Evolutionary conservation across 2,888 invertebrate species (phyloP).

Genomic region (Arrhopalites spinosus): DNA sequence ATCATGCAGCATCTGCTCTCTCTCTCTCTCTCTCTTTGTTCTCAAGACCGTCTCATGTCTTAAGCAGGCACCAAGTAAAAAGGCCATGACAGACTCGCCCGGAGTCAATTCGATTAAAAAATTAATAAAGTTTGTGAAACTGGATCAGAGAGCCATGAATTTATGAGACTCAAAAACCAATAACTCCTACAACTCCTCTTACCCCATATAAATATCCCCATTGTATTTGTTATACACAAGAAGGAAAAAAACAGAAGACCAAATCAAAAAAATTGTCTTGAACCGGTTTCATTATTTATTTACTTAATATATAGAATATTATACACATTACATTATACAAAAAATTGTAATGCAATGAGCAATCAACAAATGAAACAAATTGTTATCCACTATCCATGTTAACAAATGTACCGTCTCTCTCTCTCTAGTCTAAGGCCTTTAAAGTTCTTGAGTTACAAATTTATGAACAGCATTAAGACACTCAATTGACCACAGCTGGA

Average conservation of each 20-base stretch:
- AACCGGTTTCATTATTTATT: constrained; percentile 34
- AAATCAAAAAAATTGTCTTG: no score
- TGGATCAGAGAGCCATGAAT: constrained; percentile 15
- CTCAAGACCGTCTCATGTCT: not conserved
- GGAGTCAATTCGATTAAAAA: constrained; percentile 34
- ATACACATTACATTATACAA: no score
- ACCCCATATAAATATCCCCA: not conserved
- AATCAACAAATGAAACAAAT: constrained; percentile 23
- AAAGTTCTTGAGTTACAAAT: no score
- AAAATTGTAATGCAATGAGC: no score
- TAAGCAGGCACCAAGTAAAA: constrained; percentile 13
- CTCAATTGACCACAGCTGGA: no score
- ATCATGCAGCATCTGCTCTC: not conserved
- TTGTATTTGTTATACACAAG: not conserved
- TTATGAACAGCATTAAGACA: no score
- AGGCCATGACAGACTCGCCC: constrained; percentile 23
- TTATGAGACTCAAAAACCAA: constrained; percentile 17
- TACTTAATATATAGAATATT: constrained; percentile 24
- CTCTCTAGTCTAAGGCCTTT: no score
- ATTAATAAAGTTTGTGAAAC: constrained; percentile 32
- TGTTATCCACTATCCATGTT: not conserved
- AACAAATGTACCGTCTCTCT: no score
- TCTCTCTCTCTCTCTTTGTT: not conserved
- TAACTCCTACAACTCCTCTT: constrained; percentile 9
- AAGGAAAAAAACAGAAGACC: no score